Evolutionary conservation across 2,888 invertebrate species (phyloP).

Genomic region (Ceraclea dissimilis): DNA sequence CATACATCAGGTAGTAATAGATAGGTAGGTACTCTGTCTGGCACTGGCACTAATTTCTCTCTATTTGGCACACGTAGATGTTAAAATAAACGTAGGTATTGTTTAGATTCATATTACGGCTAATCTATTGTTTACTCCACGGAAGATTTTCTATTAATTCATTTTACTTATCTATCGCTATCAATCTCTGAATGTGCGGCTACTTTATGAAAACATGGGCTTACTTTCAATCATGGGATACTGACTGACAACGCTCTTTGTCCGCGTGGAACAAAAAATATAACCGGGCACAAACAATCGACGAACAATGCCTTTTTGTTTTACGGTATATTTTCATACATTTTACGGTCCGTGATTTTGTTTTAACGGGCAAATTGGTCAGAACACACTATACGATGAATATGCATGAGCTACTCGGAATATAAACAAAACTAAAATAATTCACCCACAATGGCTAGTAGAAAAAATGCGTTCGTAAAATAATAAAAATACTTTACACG

Average conservation of each 20-base stretch:
- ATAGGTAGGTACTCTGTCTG: no score
- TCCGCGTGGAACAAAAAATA: slow-evolving; percentile 24
- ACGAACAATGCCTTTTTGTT: slow-evolving; percentile 27
- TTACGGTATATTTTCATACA: slow-evolving; percentile 27
- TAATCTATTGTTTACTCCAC: slow-evolving; percentile 17
- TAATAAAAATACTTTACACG: neutral
- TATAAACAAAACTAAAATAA: slow-evolving; percentile 25
- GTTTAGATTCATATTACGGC: slow-evolving; percentile 11
- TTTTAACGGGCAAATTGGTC: slow-evolving; percentile 27
- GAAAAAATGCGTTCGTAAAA: slow-evolving; percentile 10
- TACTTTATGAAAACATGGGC: slow-evolving; percentile 12
- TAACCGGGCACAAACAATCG: slow-evolving; percentile 24
- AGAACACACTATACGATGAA: slow-evolving; percentile 25
- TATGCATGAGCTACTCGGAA: slow-evolving; percentile 26
- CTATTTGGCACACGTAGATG: slow-evolving; percentile 7
- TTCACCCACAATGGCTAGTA: slow-evolving; percentile 14
- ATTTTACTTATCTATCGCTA: slow-evolving; percentile 16
- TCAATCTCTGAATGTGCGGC: slow-evolving; percentile 10
- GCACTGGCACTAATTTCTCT: slow-evolving; percentile 4
- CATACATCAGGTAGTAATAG: no score
- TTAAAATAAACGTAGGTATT: slow-evolving; percentile 3
- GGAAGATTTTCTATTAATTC: slow-evolving; percentile 18
- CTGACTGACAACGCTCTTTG: slow-evolving; percentile 20
- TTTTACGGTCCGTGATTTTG: slow-evolving; percentile 27
- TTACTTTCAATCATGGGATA: slow-evolving; percentile 18